A percentile compares a stretch with the other conserved stretches of the same genome.
These are phyloP conservation scores for Rhingia rostrata DNA, from an alignment of 2,888 invertebrate genomes.

Conservation along the genomic window DNA sequence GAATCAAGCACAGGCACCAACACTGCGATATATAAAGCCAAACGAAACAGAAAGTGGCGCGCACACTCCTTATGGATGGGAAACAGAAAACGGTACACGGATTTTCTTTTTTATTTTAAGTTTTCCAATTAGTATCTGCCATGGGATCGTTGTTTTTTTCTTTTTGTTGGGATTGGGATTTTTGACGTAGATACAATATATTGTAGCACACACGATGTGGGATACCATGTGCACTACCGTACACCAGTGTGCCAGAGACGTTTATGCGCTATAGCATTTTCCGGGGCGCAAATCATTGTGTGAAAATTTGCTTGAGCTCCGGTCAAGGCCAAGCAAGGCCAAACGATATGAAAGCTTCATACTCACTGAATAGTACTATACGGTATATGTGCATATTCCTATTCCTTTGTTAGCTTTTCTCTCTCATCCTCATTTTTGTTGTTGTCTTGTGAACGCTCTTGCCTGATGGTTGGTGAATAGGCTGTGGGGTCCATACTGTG, in stretches of 20 bases:
- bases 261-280: conserved; percentile 69
- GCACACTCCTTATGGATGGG: conserved; percentile 58
- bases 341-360: conserved; percentile 63
- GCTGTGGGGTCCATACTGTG: neutral
- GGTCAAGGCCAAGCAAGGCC: conserved; percentile 81
- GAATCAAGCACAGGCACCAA: conserved; percentile 27
- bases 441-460: neutral
- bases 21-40: conserved; percentile 43
- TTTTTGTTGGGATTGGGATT: conserved; percentile 19
- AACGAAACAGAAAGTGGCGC: conserved; percentile 71
- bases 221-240: conserved; percentile 51
- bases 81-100: conserved; percentile 41
- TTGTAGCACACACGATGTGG: conserved; percentile 33
- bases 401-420: conserved; percentile 21
- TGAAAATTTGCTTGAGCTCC: conserved; percentile 73
- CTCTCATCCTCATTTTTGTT: neutral
- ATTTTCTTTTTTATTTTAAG: conserved; percentile 26
- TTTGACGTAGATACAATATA: conserved; percentile 43
- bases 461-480: neutral
- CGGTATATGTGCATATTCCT: neutral
- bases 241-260: conserved; percentile 61
- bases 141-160: too few relatives aligned
- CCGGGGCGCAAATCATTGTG: conserved; percentile 71
- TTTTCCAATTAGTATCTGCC: conserved; percentile 55
- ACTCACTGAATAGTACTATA: neutral